A percentile compares a stretch with the other conserved stretches of the same genome.
phyloP scores from a whole-genome alignment of 30 jellyfish, hydroid and myxozoan species.

The Calvadosia cruxmelitensis region DNA sequence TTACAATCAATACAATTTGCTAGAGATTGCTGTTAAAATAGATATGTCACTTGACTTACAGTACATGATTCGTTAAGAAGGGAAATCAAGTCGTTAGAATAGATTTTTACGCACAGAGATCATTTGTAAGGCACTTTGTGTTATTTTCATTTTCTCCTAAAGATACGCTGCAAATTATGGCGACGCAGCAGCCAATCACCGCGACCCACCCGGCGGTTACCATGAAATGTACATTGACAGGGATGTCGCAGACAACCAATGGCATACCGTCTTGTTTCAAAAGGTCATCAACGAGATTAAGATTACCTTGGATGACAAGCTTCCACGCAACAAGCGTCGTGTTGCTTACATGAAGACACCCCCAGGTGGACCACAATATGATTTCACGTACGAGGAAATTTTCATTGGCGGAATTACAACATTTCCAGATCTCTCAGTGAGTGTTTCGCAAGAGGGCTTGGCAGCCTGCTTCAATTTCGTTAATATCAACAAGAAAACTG shows the following conservation, averaged over 20 bases:
- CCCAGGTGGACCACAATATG: slow-evolving; percentile 59
- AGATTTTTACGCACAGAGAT: too few relatives aligned
- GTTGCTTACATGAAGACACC: neutral
- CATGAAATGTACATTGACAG: slow-evolving; percentile 79
- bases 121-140: too few relatives aligned
- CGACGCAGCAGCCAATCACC: slow-evolving; percentile 57
- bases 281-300: slow-evolving; percentile 64
- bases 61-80: too few relatives aligned
- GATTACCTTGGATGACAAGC: neutral
- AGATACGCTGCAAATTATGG: slow-evolving; percentile 97
- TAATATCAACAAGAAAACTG: neutral
- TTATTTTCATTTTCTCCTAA: neutral
- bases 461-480: slow-evolving; percentile 61
- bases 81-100: too few relatives aligned
- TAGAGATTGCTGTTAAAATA: too few relatives aligned
- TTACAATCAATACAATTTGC: too few relatives aligned
- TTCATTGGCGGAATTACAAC: slow-evolving; percentile 70
- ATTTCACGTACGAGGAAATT: slow-evolving; percentile 55
- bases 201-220: slow-evolving; percentile 73
- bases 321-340: neutral
- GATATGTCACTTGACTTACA: too few relatives aligned
- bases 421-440: slow-evolving; percentile 40
- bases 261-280: slow-evolving; percentile 85
- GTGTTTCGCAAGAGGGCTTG: slow-evolving; percentile 64
- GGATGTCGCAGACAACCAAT: slow-evolving; percentile 88